phyloP scores from a whole-genome alignment of 2,113 vertebrate genomes.

The Zapus hudsonius region DNA sequence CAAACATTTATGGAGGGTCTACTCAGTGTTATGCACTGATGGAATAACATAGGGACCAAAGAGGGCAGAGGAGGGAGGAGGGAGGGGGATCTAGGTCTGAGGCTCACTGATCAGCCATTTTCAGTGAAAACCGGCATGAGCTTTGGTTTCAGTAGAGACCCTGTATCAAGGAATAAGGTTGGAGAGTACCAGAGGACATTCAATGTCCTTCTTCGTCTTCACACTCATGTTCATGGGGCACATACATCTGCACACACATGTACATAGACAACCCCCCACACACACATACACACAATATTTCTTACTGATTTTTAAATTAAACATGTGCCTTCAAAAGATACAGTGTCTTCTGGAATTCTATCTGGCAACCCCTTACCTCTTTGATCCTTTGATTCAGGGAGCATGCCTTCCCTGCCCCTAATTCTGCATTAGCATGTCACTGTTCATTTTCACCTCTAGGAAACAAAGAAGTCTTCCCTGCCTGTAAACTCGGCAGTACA shows the following conservation, averaged over 20 bases:
- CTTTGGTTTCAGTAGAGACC: no score
- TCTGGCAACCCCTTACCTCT: background rate
- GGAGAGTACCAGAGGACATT: no score
- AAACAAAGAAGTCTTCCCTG: background rate
- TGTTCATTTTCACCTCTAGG: conserved; percentile 25
- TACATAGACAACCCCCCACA: no score
- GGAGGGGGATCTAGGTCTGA: no score
- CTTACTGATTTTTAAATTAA: conserved; percentile 4
- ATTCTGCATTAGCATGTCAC: background rate
- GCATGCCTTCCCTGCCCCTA: background rate
- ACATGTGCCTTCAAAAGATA: background rate
- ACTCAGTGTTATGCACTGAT: background rate
- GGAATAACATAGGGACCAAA: background rate
- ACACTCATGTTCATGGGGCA: no score
- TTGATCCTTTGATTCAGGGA: background rate
- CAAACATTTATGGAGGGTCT: background rate
- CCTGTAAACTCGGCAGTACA: background rate
- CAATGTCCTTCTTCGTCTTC: no score
- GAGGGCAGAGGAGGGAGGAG: no score
- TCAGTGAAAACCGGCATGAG: no score
- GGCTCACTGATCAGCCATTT: no score
- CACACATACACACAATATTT: background rate
- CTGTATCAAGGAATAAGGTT: no score
- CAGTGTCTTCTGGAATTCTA: conserved; percentile 28
- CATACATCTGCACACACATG: no score